phyloP scores from a whole-genome alignment of 2,888 invertebrate species.

The Xestia c-nigrum region DNA sequence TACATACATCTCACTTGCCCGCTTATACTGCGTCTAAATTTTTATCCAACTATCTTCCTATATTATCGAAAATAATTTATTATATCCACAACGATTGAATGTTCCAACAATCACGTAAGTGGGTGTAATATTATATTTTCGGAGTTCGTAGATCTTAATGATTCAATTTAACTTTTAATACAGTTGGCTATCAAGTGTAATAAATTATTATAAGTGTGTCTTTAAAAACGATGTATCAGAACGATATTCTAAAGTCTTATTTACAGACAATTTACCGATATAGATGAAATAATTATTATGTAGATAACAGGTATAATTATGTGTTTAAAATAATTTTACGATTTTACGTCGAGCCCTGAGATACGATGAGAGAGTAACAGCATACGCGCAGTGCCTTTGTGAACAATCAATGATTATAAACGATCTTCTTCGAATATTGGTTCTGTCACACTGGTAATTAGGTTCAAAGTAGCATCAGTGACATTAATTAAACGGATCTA shows the following conservation, averaged over 20 bases:
- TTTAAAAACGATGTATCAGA: conserved; percentile 58
- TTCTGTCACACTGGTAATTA: conserved; percentile 4
- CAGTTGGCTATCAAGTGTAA: conserved; percentile 66
- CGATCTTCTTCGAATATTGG: conserved; percentile 17
- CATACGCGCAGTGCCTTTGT: conserved; percentile 46
- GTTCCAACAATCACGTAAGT: conserved; percentile 59
- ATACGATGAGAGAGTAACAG: conserved; percentile 22
- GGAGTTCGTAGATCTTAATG: conserved; percentile 62
- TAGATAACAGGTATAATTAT: conserved; percentile 54
- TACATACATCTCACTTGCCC: conserved; percentile 60
- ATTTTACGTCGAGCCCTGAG: conserved; percentile 44
- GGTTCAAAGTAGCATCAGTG: background rate
- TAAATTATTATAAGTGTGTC: conserved; percentile 68
- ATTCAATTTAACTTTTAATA: conserved; percentile 66
- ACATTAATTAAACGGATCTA: conserved; percentile 14
- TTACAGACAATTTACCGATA: conserved; percentile 62
- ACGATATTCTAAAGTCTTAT: conserved; percentile 66
- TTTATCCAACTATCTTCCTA: conserved; percentile 67
- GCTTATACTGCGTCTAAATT: conserved; percentile 69
- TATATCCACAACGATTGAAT: conserved; percentile 65
- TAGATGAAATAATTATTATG: conserved; percentile 57
- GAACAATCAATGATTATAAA: background rate
- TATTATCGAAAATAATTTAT: conserved; percentile 67
- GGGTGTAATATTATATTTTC: conserved; percentile 63
- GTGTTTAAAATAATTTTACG: conserved; percentile 61